phyloP scores from a whole-genome alignment of 2,113 vertebrate species.

The Anolis sagrei region DNA sequence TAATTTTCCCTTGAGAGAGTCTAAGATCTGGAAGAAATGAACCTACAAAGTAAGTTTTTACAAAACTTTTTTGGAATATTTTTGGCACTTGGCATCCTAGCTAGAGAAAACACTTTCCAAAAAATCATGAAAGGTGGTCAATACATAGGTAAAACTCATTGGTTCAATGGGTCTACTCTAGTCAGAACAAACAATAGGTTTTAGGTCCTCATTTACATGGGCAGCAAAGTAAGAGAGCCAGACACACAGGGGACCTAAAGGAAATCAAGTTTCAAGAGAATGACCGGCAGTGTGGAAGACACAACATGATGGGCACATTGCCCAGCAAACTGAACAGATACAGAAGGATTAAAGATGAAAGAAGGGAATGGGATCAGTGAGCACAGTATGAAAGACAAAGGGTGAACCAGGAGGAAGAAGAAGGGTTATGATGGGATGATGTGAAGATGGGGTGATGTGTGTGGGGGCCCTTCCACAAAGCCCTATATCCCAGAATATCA shows the following conservation, averaged over 20 bases:
- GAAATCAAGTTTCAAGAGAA: not conserved
- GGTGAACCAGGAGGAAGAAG: not conserved
- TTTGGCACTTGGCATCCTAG: not conserved
- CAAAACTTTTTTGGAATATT: too few species aligned
- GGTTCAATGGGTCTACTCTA: too few species aligned
- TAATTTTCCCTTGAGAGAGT: constrained; percentile 4
- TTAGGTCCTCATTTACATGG: not conserved
- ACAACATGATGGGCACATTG: not conserved
- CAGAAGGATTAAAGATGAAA: not conserved
- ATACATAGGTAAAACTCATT: too few species aligned
- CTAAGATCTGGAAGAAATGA: not conserved
- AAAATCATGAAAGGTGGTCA: too few species aligned
- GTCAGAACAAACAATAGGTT: too few species aligned
- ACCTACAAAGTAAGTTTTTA: not conserved
- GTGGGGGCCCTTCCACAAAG: too few species aligned
- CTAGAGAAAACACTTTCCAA: too few species aligned
- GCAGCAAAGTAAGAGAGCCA: not conserved
- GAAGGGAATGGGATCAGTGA: not conserved
- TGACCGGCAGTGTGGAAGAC: not conserved
- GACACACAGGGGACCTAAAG: not conserved
- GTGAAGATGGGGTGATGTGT: too few species aligned
- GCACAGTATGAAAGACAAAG: not conserved
- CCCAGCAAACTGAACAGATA: not conserved
- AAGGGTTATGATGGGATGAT: not conserved
- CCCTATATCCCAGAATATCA: too few species aligned